These are phyloP conservation scores for Equus quagga DNA, from an alignment of 2,113 vertebrate genomes.

Conservation along the genomic window DNA sequence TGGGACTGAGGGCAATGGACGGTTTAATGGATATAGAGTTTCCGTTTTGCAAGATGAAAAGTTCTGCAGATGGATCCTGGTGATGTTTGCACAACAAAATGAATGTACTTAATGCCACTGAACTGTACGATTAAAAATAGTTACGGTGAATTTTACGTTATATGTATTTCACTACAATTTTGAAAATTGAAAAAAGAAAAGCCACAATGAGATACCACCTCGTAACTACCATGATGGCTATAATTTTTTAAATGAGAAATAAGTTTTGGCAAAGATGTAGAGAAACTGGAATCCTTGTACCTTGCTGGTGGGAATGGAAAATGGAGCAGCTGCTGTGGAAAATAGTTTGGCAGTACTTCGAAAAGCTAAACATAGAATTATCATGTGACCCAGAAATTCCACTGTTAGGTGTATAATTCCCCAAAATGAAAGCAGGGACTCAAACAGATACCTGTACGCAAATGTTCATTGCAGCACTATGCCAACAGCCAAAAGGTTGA, in stretches of 20 bases:
- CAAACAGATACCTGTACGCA: background rate
- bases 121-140: background rate
- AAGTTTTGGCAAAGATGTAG: background rate
- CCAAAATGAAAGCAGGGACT: too few species aligned
- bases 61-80: background rate
- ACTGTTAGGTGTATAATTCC: background rate
- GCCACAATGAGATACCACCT: background rate
- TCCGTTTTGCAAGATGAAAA: background rate
- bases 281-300: background rate
- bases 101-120: background rate
- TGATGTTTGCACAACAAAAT: background rate
- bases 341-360: background rate
- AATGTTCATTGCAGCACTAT: background rate
- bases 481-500: background rate
- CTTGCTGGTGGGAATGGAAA: background rate
- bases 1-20: background rate
- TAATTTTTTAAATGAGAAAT: background rate
- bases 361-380: background rate
- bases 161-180: background rate
- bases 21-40: background rate
- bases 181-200: background rate
- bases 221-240: background rate
- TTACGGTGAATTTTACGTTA: background rate
- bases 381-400: background rate
- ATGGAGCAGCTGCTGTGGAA: background rate